A percentile compares a stretch with the other conserved stretches of the same genome.
phyloP scores from a whole-genome alignment of 2,797 vertebrate species.

The Ceyx erithaca region DNA sequence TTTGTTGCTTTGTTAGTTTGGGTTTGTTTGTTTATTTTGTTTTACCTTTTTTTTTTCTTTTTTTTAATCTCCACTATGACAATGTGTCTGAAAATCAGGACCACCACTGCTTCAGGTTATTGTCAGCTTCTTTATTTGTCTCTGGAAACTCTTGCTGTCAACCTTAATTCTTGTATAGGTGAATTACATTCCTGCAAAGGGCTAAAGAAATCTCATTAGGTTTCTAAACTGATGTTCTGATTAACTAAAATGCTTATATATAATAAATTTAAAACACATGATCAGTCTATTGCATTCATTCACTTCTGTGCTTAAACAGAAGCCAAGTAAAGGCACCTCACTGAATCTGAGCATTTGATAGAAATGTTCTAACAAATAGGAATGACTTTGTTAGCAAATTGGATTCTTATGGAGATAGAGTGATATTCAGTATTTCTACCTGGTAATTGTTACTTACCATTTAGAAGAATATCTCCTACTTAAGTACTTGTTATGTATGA shows the following conservation, averaged over 20 bases:
- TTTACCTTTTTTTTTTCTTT: neutral
- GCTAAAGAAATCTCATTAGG: slow-evolving; percentile 41
- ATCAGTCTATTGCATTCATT: neutral
- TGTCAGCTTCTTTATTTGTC: slow-evolving; percentile 59
- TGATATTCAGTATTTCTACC: neutral
- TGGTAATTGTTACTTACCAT: neutral
- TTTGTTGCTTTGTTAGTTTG: no score
- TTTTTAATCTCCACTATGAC: neutral
- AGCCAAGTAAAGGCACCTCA: neutral
- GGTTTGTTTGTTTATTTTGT: no score
- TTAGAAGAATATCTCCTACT: neutral
- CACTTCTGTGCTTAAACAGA: slow-evolving; percentile 30
- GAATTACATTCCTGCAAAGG: slow-evolving; percentile 22
- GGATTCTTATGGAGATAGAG: neutral
- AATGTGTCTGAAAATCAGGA: slow-evolving; percentile 40
- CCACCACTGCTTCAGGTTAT: slow-evolving; percentile 48
- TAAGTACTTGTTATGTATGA: neutral
- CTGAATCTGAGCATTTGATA: neutral
- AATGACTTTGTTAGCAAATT: neutral
- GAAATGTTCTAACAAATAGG: neutral
- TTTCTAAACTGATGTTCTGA: slow-evolving; percentile 33
- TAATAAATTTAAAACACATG: neutral
- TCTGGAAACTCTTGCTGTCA: slow-evolving; percentile 44
- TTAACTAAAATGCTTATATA: slow-evolving; percentile 26
- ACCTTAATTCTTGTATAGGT: slow-evolving; percentile 45